A percentile compares a stretch with the other conserved stretches of the same genome.
These are phyloP conservation scores for Halisarca cf. caerulea DNA, from an alignment of 37 sponge, comb jelly and placozoan species.

Conservation along the genomic window DNA sequence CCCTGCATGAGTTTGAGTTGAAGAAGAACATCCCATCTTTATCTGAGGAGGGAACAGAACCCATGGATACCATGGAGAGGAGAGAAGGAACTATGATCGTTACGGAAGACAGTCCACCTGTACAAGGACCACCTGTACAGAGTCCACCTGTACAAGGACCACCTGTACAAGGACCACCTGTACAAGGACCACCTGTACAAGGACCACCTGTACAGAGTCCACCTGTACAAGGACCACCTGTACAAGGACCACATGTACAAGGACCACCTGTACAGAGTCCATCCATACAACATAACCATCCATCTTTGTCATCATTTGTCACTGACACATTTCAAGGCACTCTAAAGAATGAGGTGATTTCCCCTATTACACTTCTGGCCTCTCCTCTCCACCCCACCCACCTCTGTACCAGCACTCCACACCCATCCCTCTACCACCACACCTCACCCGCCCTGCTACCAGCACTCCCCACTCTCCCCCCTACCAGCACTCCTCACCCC, in stretches of 20 bases:
- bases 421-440: neutral
- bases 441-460: no score
- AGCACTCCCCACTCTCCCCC: no score
- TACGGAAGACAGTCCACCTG: no score
- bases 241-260: neutral
- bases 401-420: neutral
- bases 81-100: neutral
- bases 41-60: slow-evolving; percentile 4
- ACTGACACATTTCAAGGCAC: slow-evolving; percentile 62
- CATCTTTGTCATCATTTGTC: slow-evolving; percentile 37
- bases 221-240: neutral
- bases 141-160: no score
- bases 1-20: slow-evolving; percentile 55
- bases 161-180: no score
- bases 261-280: neutral
- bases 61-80: neutral
- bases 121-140: no score
- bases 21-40: neutral
- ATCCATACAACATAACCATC: no score
- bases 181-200: no score
- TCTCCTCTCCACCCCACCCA: no score
- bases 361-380: no score
- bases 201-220: no score
- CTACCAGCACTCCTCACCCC: no score
- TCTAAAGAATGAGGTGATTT: slow-evolving; percentile 69